These are phyloP conservation scores for Brachionus asplanchnoidis DNA, from an alignment of 1,140 invertebrate genomes.

Conservation along the genomic window DNA sequence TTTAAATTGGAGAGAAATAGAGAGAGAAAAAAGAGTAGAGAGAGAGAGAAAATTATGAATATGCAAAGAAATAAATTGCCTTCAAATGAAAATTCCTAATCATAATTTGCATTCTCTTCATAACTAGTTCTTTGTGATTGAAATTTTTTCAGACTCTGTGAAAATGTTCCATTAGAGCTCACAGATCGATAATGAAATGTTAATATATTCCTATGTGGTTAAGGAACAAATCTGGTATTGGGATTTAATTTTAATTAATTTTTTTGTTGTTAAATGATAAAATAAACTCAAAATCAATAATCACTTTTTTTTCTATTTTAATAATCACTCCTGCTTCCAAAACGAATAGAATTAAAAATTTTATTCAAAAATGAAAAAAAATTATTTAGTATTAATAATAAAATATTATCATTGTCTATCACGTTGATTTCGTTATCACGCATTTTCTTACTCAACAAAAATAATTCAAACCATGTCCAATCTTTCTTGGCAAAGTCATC, in stretches of 20 bases:
- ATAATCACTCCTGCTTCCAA: background rate
- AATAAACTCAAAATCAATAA: background rate
- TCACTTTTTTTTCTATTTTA: background rate
- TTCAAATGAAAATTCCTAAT: background rate
- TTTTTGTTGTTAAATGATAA: background rate
- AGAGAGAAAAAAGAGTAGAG: background rate
- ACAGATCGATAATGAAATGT: background rate
- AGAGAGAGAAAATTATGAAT: constrained; percentile 21
- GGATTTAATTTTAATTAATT: background rate
- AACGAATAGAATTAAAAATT: background rate
- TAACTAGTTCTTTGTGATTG: background rate
- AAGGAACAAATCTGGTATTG: background rate
- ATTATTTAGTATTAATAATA: background rate
- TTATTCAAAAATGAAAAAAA: background rate
- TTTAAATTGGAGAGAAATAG: background rate
- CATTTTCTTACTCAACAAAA: background rate
- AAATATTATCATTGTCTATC: background rate
- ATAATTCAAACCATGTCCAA: background rate
- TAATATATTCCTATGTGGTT: background rate
- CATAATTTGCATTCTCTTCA: constrained; percentile 20
- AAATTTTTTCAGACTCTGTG: background rate
- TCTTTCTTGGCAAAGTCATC: background rate
- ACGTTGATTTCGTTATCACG: background rate
- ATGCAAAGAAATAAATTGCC: background rate
- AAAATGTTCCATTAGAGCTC: background rate